Evolutionary conservation across 2,113 vertebrate species (phyloP).

Genomic region (Panthera tigris): DNA sequence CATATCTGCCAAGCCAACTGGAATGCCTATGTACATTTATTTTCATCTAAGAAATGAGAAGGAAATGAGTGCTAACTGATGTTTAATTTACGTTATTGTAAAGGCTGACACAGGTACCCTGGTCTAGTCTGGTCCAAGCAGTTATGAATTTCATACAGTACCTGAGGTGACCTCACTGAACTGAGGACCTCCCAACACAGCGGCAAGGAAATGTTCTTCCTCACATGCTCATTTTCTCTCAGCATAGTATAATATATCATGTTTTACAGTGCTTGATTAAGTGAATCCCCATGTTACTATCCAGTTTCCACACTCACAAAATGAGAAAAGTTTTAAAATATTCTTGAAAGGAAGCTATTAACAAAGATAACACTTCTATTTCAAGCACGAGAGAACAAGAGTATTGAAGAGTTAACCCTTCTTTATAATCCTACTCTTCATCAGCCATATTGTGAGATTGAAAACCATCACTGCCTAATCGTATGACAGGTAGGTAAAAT

Average conservation of each 20-base stretch:
- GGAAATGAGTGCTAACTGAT: background rate
- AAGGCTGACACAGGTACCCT: background rate
- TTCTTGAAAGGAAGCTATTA: background rate
- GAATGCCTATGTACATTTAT: background rate
- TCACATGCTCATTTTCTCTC: background rate
- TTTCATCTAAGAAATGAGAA: background rate
- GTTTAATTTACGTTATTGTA: background rate
- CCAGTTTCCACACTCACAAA: background rate
- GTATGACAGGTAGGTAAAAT: background rate
- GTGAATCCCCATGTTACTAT: background rate
- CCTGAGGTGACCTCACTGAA: background rate
- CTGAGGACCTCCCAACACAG: background rate
- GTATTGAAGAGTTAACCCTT: background rate
- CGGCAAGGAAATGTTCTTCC: background rate
- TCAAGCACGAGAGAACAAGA: background rate
- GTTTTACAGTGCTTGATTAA: background rate
- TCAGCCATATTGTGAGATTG: background rate
- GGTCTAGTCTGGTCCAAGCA: background rate
- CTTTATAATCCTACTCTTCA: background rate
- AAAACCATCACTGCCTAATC: background rate
- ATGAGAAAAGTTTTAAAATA: background rate
- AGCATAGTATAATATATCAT: background rate
- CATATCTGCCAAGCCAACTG: background rate
- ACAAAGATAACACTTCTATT: background rate
- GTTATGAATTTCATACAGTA: background rate